These are phyloP conservation scores for Vanessa tameamea DNA, from an alignment of 1,140 invertebrate species.

Conservation along the genomic window DNA sequence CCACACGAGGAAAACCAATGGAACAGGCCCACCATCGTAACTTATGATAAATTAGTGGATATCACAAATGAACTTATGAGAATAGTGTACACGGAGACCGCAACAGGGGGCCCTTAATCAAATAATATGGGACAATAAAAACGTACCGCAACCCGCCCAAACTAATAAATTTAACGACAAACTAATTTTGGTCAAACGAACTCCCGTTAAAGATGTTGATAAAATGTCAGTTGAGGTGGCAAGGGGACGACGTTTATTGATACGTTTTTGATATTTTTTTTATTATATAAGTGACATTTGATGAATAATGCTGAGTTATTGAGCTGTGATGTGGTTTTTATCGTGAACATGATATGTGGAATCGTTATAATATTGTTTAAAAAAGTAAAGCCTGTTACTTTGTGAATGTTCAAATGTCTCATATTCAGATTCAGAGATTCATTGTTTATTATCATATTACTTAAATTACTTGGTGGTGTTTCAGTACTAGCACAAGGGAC, in stretches of 20 bases:
- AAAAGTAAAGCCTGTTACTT: too few relatives aligned
- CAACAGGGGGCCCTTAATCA: conserved; percentile 30
- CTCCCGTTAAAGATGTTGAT: conserved; percentile 7
- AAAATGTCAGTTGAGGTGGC: not conserved
- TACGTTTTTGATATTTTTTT: not conserved
- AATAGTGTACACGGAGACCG: not conserved
- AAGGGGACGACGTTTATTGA: not conserved
- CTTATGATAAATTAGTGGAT: not conserved
- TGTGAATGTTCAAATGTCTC: too few relatives aligned
- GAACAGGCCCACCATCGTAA: not conserved
- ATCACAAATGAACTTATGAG: not conserved
- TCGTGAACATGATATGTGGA: too few relatives aligned
- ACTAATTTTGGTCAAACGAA: conserved; percentile 36
- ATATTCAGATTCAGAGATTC: too few relatives aligned
- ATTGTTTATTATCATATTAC: too few relatives aligned
- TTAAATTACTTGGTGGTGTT: too few relatives aligned
- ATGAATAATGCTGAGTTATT: too few relatives aligned
- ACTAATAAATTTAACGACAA: conserved; percentile 38
- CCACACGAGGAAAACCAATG: not conserved
- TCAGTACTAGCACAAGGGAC: too few relatives aligned
- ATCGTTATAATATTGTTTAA: too few relatives aligned
- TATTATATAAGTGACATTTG: too few relatives aligned
- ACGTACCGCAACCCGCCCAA: conserved; percentile 21
- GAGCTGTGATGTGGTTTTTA: too few relatives aligned
- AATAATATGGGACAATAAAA: conserved; percentile 41